Percentiles rank a stretch among this genome's conserved stretches.
Evolutionary conservation across 2,113 vertebrate species (phyloP).

Genomic region (Gopherus flavomarginatus): DNA sequence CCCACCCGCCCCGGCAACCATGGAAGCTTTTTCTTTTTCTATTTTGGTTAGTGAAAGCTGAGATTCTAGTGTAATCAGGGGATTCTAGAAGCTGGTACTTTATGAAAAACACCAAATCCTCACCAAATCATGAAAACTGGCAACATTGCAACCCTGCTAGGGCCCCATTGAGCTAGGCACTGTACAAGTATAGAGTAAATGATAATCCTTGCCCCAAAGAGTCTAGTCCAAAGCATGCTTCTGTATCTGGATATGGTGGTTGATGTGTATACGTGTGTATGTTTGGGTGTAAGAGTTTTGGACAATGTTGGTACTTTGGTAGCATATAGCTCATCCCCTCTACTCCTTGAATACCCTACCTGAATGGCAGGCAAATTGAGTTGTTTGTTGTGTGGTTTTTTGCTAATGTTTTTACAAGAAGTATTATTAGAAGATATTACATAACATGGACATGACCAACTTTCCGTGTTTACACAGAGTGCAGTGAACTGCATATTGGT

Average conservation of each 20-base stretch:
- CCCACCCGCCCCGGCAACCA: background rate
- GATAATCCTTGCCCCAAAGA: background rate
- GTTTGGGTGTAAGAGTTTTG: background rate
- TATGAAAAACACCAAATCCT: background rate
- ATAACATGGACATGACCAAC: background rate
- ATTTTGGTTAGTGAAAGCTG: background rate
- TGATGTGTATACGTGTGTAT: rapidly evolving
- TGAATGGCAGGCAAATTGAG: rapidly evolving
- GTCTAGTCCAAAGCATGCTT: background rate
- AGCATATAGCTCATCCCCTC: background rate
- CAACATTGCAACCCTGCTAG: background rate
- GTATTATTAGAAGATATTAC: rapidly evolving
- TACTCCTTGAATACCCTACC: background rate
- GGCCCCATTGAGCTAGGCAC: background rate
- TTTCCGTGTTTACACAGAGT: background rate
- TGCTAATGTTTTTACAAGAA: background rate
- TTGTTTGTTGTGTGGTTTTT: rapidly evolving
- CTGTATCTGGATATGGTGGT: background rate
- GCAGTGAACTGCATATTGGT: background rate
- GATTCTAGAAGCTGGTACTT: background rate
- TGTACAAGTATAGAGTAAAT: background rate
- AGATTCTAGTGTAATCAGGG: background rate
- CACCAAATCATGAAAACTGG: background rate
- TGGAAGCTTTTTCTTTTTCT: background rate
- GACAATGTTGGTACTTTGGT: background rate